These are phyloP conservation scores for Cyprinodon brontotheroides DNA, from an alignment of 2,113 vertebrate genomes.

Conservation along the genomic window DNA sequence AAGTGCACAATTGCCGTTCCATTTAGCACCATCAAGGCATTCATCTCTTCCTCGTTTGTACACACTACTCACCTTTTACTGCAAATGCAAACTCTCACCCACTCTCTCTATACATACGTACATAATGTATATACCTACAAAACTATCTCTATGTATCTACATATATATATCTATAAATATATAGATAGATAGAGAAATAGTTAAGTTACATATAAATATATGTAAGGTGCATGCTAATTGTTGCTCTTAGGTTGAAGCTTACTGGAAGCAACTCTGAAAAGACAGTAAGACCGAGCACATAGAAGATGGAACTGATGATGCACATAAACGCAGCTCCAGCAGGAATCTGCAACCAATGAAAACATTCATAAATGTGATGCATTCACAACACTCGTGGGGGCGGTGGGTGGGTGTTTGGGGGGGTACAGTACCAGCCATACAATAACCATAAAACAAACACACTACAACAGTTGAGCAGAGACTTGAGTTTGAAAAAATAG, in stretches of 20 bases:
- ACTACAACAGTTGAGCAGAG: slow-evolving; percentile 16
- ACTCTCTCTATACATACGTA: not conserved
- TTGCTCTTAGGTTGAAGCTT: slow-evolving; percentile 72
- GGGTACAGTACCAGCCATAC: slow-evolving; percentile 50
- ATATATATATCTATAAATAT: too few species aligned
- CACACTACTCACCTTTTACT: slow-evolving; percentile 56
- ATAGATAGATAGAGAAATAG: too few species aligned
- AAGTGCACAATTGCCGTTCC: slow-evolving; percentile 77
- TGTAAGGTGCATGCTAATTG: slow-evolving; percentile 71
- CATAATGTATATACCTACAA: not conserved
- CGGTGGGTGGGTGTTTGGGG: not conserved
- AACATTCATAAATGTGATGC: slow-evolving; percentile 61
- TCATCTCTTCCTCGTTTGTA: slow-evolving; percentile 67
- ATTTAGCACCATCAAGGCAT: slow-evolving; percentile 81
- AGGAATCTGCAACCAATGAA: slow-evolving; percentile 44
- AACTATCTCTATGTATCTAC: not conserved
- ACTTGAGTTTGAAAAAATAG: slow-evolving; percentile 65
- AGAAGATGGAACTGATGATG: slow-evolving; percentile 43
- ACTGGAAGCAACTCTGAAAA: slow-evolving; percentile 74
- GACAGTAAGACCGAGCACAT: slow-evolving; percentile 48
- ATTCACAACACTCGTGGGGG: slow-evolving; percentile 44
- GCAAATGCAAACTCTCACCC: slow-evolving; percentile 40
- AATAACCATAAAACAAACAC: slow-evolving; percentile 9
- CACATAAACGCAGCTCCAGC: slow-evolving; percentile 47
- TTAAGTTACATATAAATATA: slow-evolving; percentile 39